Evolutionary conservation across 2,113 vertebrate species (phyloP).

Genomic region (Elephas maximus): DNA sequence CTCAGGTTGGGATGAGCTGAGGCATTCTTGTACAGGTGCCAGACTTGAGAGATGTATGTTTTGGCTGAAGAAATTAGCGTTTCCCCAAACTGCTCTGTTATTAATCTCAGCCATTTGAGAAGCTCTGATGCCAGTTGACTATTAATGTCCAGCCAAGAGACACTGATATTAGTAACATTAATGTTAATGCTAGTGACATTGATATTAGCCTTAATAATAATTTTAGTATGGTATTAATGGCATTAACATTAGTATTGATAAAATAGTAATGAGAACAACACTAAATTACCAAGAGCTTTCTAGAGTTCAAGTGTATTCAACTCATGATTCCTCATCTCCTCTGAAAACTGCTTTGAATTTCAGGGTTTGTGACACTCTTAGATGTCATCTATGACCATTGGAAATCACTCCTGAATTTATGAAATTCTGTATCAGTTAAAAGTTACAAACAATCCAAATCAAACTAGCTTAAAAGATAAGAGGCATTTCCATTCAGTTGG

Average conservation of each 20-base stretch:
- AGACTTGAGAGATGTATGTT: neutral
- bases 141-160: neutral
- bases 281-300: neutral
- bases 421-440: neutral
- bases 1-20: neutral
- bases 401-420: neutral
- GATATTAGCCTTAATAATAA: too few species aligned
- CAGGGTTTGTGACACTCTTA: neutral
- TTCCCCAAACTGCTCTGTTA: neutral
- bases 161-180: neutral
- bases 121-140: neutral
- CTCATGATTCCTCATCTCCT: neutral
- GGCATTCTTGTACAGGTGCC: neutral
- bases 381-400: neutral
- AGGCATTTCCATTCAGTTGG: neutral
- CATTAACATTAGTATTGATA: neutral
- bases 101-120: neutral
- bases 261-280: neutral
- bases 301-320: neutral
- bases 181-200: neutral
- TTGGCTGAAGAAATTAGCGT: neutral
- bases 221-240: neutral
- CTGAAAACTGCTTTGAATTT: neutral
- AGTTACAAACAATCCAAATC: neutral
- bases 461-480: neutral